Percentiles rank a stretch among this genome's conserved stretches.
Evolutionary conservation across 1,140 invertebrate species (phyloP).

Genomic region (Oppia nitens): DNA sequence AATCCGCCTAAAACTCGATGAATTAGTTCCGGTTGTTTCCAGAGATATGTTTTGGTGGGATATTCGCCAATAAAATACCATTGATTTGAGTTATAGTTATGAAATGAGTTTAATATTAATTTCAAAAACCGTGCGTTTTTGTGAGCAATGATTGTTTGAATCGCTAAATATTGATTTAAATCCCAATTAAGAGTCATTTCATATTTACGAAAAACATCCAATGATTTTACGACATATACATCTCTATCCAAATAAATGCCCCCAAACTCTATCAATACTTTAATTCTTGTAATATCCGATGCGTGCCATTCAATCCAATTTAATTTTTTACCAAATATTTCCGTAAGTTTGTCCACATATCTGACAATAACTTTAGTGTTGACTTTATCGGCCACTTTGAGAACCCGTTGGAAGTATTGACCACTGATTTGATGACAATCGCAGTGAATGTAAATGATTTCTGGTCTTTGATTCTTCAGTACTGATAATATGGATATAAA

Average conservation of each 20-base stretch:
- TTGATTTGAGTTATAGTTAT: constrained; percentile 20
- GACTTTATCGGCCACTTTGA: constrained; percentile 11
- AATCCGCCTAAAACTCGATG: constrained; percentile 25
- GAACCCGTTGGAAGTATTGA: constrained; percentile 17
- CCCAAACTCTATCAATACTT: constrained; percentile 26
- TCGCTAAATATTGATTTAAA: constrained; percentile 19
- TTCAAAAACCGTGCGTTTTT: constrained; percentile 24
- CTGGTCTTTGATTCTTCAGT: constrained; percentile 22
- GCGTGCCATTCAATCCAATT: constrained; percentile 26
- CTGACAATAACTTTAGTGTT: constrained; percentile 14
- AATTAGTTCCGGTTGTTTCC: constrained; percentile 22
- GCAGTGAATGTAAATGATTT: constrained; percentile 24
- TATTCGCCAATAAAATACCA: constrained; percentile 27
- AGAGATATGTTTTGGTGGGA: constrained; percentile 23
- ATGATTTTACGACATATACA: constrained; percentile 26
- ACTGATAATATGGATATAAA: constrained; percentile 22
- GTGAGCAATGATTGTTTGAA: constrained; percentile 25
- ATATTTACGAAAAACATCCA: constrained; percentile 27
- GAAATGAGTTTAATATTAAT: constrained; percentile 24
- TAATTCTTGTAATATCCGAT: constrained; percentile 28
- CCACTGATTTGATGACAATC: constrained; percentile 21
- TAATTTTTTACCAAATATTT: constrained; percentile 23
- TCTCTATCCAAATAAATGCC: constrained; percentile 32
- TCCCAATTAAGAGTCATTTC: constrained; percentile 30
- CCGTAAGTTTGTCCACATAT: constrained; percentile 18